phyloP scores from a whole-genome alignment of 2,113 vertebrate species.

The Ascaphus truei region DNA sequence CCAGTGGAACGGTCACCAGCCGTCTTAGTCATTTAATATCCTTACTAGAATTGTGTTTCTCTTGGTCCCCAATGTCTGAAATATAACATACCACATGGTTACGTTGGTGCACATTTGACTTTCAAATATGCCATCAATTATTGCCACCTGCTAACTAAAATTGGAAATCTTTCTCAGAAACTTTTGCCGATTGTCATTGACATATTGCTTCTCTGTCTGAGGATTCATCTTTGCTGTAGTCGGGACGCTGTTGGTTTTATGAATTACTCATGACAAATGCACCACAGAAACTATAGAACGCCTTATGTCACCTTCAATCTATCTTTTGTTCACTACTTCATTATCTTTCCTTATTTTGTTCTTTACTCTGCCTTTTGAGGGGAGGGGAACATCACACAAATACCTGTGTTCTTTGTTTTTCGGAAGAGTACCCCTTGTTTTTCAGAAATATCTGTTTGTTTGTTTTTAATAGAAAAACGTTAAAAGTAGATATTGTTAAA shows the following conservation, averaged over 20 bases:
- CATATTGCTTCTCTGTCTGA: constrained; percentile 3
- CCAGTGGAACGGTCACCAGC: too few relatives aligned
- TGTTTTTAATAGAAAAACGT: too few relatives aligned
- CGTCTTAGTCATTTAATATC: too few relatives aligned
- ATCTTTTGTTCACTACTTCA: too few relatives aligned
- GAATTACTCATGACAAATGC: constrained; percentile 18
- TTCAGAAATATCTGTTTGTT: too few relatives aligned
- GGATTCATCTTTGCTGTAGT: constrained; percentile 3
- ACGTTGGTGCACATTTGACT: constrained; percentile 11
- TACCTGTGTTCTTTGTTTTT: too few relatives aligned
- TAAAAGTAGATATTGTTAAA: too few relatives aligned
- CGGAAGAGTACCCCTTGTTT: too few relatives aligned
- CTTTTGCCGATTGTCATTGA: constrained; percentile 13
- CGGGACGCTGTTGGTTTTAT: background rate
- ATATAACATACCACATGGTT: background rate
- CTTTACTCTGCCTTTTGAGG: too few relatives aligned
- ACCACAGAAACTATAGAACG: background rate
- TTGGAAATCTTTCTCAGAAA: background rate
- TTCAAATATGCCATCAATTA: constrained; percentile 25
- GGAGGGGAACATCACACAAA: too few relatives aligned
- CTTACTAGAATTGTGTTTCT: background rate
- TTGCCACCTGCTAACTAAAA: constrained; percentile 25
- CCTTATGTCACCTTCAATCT: too few relatives aligned
- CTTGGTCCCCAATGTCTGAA: background rate
- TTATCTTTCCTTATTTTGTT: too few relatives aligned